Evolutionary conservation across 2,113 vertebrate genomes (phyloP), one percentile per base, ranked within the genome.

Genomic region (Polypterus bichir): DNA sequence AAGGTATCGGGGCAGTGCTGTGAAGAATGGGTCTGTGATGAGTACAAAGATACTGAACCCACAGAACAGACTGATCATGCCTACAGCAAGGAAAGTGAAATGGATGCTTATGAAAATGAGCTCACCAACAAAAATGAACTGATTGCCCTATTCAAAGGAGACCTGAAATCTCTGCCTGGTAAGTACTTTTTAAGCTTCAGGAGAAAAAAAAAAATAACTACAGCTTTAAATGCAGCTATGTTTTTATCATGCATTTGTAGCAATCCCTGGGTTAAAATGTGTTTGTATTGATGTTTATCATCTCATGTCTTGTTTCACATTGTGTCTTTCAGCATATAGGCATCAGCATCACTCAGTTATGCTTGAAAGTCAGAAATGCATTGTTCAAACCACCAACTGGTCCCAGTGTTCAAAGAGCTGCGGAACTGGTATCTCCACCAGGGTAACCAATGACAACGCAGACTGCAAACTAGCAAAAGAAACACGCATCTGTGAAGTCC

Each of bases 331-430:
- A 89, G 86, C 77, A 48, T 89, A 73, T 71, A 74, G 80, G 63
- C 74, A 76, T 49, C 89, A 90, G 73, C 83, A 81, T 59, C 89
- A 84, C 54, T 27, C 27, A 27, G 27, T 27, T 27, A 72, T 85
- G 69, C 87, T 93, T 60, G 88, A 91, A 60, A 90, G 71, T 73
- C 89, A 89, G 66, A 98, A 95, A 74, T 99, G 96, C 78, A 88
- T 97, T 0, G 80, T 94, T 67, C 94, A 99, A 81, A 99, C 94
- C 64, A 99, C 94, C 4, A 86, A 91, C 8, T 99, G 96, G 96
- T 98, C 94, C 52, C 91, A 90, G 71, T 99, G 96, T 79, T 98
- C 96, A 52, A 96, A 93, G 88, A 95, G 86, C 0, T 99, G 96
- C 56, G 94, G 96, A 60, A 96, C 87, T 4, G 96, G 96, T 61